A percentile compares a stretch with the other conserved stretches of the same genome.
Conservation (phyloP, 2,888 invertebrate genomes). For the Nymphalis polychloros region DNA sequence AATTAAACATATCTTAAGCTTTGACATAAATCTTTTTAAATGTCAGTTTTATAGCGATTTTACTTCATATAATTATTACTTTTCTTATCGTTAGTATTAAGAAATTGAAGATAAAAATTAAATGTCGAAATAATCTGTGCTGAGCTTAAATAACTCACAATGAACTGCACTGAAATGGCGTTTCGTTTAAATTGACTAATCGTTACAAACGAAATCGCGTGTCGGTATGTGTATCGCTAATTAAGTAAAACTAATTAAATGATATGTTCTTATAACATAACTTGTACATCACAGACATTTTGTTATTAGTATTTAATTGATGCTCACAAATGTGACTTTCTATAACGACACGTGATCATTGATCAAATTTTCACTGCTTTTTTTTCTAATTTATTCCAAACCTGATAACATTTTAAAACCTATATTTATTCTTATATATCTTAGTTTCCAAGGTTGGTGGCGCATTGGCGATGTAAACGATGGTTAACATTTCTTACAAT, state of each 20-base stretch:
- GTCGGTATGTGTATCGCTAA: conserved; percentile 9
- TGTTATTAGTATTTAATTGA: conserved; percentile 4
- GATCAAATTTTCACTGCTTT: not conserved
- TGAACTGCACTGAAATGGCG: not conserved
- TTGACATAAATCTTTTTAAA: no score
- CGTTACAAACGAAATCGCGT: conserved; percentile 1
- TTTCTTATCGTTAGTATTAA: not conserved
- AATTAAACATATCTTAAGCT: no score
- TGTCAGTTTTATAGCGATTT: no score
- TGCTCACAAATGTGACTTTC: not conserved
- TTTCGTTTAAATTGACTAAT: conserved; percentile 9
- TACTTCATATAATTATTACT: no score
- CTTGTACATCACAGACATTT: not conserved
- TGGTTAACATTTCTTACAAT: no score
- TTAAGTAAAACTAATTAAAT: conserved; percentile 6
- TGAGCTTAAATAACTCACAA: not conserved
- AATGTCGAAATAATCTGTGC: not conserved
- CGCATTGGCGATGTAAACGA: no score
- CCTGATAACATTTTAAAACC: not conserved
- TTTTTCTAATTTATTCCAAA: not conserved
- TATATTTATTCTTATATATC: no score
- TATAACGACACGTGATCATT: not conserved
- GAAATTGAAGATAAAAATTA: not conserved
- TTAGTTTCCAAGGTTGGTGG: no score
- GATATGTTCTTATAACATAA: not conserved